A percentile compares a stretch with the other conserved stretches of the same genome.
Evolutionary conservation across 2,888 invertebrate genomes (phyloP).

Genomic region (Hesperia comma): DNA sequence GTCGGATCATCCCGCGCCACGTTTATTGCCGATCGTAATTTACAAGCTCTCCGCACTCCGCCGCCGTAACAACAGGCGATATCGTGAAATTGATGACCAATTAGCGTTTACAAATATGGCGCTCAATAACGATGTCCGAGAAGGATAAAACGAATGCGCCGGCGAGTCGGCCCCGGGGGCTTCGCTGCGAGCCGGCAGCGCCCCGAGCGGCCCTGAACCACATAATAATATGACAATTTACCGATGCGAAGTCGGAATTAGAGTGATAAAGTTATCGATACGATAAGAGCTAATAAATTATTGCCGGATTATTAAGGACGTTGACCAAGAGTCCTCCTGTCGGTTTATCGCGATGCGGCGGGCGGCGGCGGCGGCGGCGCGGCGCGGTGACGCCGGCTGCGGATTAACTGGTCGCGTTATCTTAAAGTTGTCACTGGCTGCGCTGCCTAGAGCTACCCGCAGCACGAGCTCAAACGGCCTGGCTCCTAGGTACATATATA

Average conservation of each 20-base stretch:
- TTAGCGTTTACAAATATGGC: conserved; percentile 27
- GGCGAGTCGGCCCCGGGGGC: background rate
- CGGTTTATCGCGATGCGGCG: conserved; percentile 20
- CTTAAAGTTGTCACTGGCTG: too few species aligned
- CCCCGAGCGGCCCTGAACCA: conserved; percentile 8
- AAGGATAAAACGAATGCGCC: conserved; percentile 13
- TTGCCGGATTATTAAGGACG: background rate
- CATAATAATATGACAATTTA: background rate
- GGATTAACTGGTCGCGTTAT: conserved; percentile 25
- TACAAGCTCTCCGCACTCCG: conserved; percentile 10
- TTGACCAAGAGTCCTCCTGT: background rate
- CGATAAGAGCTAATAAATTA: conserved; percentile 4
- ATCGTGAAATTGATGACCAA: conserved; percentile 28
- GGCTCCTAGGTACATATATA: too few species aligned
- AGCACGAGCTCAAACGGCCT: too few species aligned
- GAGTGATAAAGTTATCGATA: conserved; percentile 17
- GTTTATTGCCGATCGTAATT: conserved; percentile 15
- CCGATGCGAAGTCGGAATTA: background rate
- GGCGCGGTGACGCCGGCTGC: conserved; percentile 2
- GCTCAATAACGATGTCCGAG: conserved; percentile 14
- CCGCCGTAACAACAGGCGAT: conserved; percentile 12
- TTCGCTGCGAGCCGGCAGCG: background rate
- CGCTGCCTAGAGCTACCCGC: too few species aligned
- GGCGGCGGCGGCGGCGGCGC: too few species aligned
- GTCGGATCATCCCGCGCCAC: background rate